Percentiles rank a stretch among this genome's conserved stretches.
Conservation (phyloP, 2,113 vertebrate genomes). For the Cariama cristata region DNA sequence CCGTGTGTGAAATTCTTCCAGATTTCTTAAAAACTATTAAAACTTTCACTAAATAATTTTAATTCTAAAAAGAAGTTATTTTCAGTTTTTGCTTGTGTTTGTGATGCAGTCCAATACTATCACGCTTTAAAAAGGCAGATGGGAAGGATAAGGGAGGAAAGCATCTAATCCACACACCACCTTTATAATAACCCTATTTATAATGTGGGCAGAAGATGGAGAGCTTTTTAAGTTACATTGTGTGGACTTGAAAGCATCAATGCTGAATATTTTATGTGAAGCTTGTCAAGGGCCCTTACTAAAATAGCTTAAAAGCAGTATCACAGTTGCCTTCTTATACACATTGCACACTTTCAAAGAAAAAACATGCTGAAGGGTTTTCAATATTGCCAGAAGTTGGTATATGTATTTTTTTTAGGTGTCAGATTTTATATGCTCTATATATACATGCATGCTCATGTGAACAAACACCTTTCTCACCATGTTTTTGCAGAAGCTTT, state of each 20-base stretch:
- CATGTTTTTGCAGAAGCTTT: neutral
- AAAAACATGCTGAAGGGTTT: conserved; percentile 51
- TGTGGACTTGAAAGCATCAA: conserved; percentile 61
- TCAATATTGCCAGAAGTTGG: conserved; percentile 43
- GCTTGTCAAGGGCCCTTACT: conserved; percentile 49
- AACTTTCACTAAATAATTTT: neutral
- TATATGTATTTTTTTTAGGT: conserved; percentile 41
- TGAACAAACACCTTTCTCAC: conserved; percentile 40
- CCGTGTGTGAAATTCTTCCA: neutral
- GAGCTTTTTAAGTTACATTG: conserved; percentile 53
- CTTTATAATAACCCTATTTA: conserved; percentile 40
- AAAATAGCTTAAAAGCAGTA: conserved; percentile 53
- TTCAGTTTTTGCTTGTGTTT: neutral
- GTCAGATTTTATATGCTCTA: conserved; percentile 29
- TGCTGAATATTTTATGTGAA: conserved; percentile 72
- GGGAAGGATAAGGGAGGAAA: neutral
- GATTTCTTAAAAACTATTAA: neutral
- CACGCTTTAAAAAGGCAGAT: neutral
- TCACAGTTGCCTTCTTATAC: conserved; percentile 35
- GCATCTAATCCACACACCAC: neutral
- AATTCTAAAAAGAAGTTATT: neutral
- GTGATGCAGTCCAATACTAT: neutral
- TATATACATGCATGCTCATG: neutral
- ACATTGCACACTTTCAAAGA: conserved; percentile 38
- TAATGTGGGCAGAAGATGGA: conserved; percentile 10